phyloP scores from a whole-genome alignment of 2,113 vertebrate genomes.

The Zingel zingel region DNA sequence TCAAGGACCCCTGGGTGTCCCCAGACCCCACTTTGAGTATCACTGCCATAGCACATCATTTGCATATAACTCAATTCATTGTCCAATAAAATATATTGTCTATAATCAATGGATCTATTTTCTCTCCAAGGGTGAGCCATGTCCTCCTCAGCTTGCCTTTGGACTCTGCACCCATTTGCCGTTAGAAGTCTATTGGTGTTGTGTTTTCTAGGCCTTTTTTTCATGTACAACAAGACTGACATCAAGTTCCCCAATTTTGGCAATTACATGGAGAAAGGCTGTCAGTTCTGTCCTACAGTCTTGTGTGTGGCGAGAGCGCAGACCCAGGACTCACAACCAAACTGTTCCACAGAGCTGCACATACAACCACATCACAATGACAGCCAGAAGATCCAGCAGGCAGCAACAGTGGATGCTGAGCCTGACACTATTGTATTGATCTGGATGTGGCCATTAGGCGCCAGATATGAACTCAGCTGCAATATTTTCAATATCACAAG shows the following conservation, averaged over 20 bases:
- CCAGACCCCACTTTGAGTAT: too few species aligned
- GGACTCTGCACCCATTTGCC: conserved; percentile 75
- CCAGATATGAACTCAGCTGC: conserved; percentile 81
- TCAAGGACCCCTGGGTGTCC: too few species aligned
- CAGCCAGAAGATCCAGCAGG: conserved; percentile 79
- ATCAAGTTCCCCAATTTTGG: conserved; percentile 82
- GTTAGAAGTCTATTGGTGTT: conserved; percentile 81
- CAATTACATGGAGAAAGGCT: conserved; percentile 25
- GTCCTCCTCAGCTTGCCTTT: neutral
- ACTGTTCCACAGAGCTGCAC: neutral
- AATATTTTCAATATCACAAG: conserved; percentile 84
- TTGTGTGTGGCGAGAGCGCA: neutral
- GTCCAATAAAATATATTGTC: neutral
- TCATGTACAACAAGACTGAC: conserved; percentile 87
- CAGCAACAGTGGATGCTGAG: conserved; percentile 76
- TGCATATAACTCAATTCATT: neutral
- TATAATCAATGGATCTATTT: neutral
- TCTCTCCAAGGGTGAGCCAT: conserved; percentile 25
- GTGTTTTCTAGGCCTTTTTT: conserved; percentile 85
- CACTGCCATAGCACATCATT: neutral
- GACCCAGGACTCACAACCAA: neutral
- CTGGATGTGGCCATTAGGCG: conserved; percentile 91
- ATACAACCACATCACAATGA: neutral
- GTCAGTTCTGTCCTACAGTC: neutral
- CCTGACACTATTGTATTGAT: conserved; percentile 88